Evolutionary conservation across 1,140 invertebrate genomes (phyloP).

Genomic region (Habropoda laboriosa): DNA sequence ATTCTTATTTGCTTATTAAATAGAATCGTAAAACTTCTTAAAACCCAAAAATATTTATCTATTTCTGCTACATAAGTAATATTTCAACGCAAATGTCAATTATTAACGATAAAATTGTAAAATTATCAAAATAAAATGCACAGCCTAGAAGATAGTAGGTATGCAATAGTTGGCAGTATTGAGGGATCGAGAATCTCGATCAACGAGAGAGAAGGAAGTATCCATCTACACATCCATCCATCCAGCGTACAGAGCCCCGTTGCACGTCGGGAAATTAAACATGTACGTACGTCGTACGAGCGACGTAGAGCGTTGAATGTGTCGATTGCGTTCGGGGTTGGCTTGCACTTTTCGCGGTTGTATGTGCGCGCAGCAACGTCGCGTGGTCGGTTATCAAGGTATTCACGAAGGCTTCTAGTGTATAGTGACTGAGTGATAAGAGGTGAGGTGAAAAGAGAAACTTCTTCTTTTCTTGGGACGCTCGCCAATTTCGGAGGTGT

Average conservation of each 20-base stretch:
- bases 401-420: constrained; percentile 42
- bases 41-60: background rate
- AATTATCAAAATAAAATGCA: background rate
- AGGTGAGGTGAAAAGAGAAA: constrained; percentile 56
- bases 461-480: constrained; percentile 66
- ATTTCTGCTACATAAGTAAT: background rate
- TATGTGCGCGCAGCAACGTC: constrained; percentile 54
- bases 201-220: constrained; percentile 67
- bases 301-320: constrained; percentile 60
- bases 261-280: constrained; percentile 75
- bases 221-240: constrained; percentile 63
- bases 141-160: background rate
- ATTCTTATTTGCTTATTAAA: background rate
- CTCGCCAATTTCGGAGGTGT: constrained; percentile 61
- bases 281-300: constrained; percentile 72
- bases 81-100: background rate
- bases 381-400: constrained; percentile 49
- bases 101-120: background rate
- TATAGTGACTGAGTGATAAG: constrained; percentile 41
- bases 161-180: constrained; percentile 50
- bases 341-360: constrained; percentile 43
- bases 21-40: background rate
- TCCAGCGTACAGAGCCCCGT: constrained; percentile 69
- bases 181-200: constrained; percentile 54
- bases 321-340: constrained; percentile 52